Evolutionary conservation across 2,113 vertebrate genomes (phyloP), one percentile per base, ranked within the genome.

Genomic region (Pholis gunnellus): DNA sequence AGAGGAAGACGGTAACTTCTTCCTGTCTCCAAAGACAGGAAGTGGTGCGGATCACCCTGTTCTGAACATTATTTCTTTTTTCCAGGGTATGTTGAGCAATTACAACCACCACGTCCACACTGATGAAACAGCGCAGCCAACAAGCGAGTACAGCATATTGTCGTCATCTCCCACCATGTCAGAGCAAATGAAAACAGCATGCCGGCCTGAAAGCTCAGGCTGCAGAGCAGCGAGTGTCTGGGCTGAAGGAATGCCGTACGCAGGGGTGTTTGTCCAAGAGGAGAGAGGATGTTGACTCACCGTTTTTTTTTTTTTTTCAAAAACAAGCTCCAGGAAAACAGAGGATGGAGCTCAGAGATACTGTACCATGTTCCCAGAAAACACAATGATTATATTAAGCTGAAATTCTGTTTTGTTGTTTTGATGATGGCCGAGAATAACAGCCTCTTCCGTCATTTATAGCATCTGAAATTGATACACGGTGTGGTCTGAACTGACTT

Each of bases 261-360:
- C 72, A 69, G 27, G 9, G 46, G 38, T 81, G 85, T 91, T 88
- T 90, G 75, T 81, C 65, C 68, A 68, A 66, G 46, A 75, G 69
- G 72, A 82, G 73, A 90, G 75, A 90, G 94, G 94, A 95, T 88
- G 93, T 94, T 93, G 93, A 95, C 90, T 94, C 93, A 92, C 85
- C 34, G 70, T 71, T 50, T 14, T 5, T 57, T 56, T 50, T 57
- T 61, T 50, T 74, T 88, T 93, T 79, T 25, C 75, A 79, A 87
- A 65, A 89, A 63, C 63, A 3, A 59, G 67, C 86, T 89, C 84
- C 84, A 76, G 89, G 93, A 93, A 89, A 89, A 78, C 72, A 52
- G 69, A 88, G 88, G 18, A 87, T 65, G 89, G 84, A 85, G 86
- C 64, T 57, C 73, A 46, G 79, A 89, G 84, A 93, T 87, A 85